Conservation (phyloP, 2,113 vertebrate genomes). For the Saguinus midas region DNA sequence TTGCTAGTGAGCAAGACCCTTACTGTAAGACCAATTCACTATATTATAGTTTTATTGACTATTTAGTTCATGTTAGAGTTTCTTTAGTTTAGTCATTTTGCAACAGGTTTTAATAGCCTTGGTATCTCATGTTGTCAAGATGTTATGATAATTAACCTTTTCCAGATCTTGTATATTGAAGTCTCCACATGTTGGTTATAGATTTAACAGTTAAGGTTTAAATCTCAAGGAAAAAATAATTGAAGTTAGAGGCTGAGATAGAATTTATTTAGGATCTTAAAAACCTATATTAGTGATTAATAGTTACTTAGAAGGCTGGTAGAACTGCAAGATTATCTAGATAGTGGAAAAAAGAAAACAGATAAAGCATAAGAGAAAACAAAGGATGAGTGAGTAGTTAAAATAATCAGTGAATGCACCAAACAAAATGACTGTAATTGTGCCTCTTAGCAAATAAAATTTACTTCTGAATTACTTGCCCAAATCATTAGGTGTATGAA, state of each 20-base stretch:
- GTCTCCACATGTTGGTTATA: neutral
- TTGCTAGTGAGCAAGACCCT: conserved; percentile 14
- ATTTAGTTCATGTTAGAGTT: neutral
- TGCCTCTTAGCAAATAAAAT: conserved; percentile 9
- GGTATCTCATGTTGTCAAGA: neutral
- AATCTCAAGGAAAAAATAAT: neutral
- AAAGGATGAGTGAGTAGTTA: neutral
- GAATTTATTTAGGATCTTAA: conserved; percentile 31
- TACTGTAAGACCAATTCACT: neutral
- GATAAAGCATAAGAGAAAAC: neutral
- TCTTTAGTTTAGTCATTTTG: neutral
- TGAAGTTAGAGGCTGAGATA: neutral
- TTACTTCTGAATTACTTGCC: conserved; percentile 5
- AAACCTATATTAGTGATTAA: neutral
- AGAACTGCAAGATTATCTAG: neutral
- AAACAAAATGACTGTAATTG: neutral
- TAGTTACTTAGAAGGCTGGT: neutral
- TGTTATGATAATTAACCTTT: neutral
- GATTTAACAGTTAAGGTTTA: neutral
- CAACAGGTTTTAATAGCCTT: neutral
- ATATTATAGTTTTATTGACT: neutral
- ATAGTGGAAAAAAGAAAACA: neutral
- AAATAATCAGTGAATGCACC: neutral
- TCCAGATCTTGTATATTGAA: neutral
- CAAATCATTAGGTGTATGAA: neutral